Base-by-base conservation (phyloP, 2,888 invertebrate species). In the Leptopilina drosophilae region DNA sequence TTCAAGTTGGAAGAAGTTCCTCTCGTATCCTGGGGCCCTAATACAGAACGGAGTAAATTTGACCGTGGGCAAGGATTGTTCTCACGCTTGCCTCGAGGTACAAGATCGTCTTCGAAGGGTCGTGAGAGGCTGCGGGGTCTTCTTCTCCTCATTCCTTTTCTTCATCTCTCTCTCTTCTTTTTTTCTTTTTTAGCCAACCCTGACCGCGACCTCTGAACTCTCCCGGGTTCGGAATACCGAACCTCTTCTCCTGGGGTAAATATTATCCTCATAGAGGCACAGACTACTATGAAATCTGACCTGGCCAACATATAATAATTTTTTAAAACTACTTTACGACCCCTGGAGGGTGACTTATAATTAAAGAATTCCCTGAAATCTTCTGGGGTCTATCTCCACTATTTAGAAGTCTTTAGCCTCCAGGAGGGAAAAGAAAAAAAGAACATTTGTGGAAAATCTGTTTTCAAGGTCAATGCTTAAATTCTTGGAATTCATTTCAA, bases 61-160 rank as follows among this genome's bases (percentile, higher is more conserved):
- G 89, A 89, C 87, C 89, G 87, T 87, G 84, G 87, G 89, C 87
- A 84, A 86, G 80, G 81, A 84, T 84, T 82, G 84, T 90, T 90
- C 90, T 89, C 90, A 90, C 90, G 89, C 83, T 87, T 77, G 40
- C 76, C 85, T 78, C 64, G 78, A 80, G 86, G 77, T 64, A 53
- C 77, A 79, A 78, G 77, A 79, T 76, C 79, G 81, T 78, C 78
- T 81, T 83, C 81, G 77, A 85, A 82, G 86, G 88, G 88, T 89
- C 89, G 89, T 89, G 89, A 88, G 88, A 89, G 88, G 87, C 82
- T 84, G 80, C 77, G 12, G 11, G 49, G 49, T 49, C 49, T 49
- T 49, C 49, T 49, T 49, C 49, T 49, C 49, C 1, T 49, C 49
- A 49, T 42, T 42, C 42, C 33, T 42, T 42, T 42, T 42, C 7